Base-by-base conservation (phyloP, 2,888 invertebrate genomes). In the Fissipunctia ypsillon region DNA sequence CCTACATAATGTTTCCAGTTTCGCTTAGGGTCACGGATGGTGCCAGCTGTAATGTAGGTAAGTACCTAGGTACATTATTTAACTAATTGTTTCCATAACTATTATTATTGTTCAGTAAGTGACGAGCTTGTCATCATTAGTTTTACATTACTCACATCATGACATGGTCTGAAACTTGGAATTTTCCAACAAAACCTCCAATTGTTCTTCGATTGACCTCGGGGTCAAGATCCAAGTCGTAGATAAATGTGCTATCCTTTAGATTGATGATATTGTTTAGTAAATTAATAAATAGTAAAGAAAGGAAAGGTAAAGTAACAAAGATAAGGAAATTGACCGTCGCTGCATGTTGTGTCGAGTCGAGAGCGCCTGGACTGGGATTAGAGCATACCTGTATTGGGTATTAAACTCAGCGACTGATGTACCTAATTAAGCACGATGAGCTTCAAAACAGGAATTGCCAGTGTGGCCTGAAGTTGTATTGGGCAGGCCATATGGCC, bases 221-320 rank as follows among this genome's bases (percentile, higher is more conserved):
- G 31, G 14, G 50, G 56, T 76, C 69, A 85, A 75, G 83, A 69
- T 71, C 60, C 56, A 50, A 77, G 60, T 66, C 28, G 31, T 54
- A 65, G 76, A 77, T 77, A 77, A 74, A 41, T 52, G 45, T 66
- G 41, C 19, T 78, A 56, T 54, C 52, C 54, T 81, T 78, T 81
- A 76, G 43, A 76, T 38, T 66, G 60, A 78, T 81, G 81, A 78
- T 59, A 73, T 77, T 61, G 60, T 76, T 65, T 65, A 64, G 50
- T 74, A 74, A 43, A 80, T 56, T 38, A 50, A 38, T 38, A 54
- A 57, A 45, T 63, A 60, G n/a, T n/a, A n/a, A n/a, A n/a, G n/a
- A n/a, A n/a, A n/a, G n/a, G n/a, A n/a, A n/a, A n/a, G 14, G 35
- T 19, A 16, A 50, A 43, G 60, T 67, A 48, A 45, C 81, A 28